Evolutionary conservation across 23 tunicate genomes (phyloP).

Genomic region (Diplosoma virens): DNA sequence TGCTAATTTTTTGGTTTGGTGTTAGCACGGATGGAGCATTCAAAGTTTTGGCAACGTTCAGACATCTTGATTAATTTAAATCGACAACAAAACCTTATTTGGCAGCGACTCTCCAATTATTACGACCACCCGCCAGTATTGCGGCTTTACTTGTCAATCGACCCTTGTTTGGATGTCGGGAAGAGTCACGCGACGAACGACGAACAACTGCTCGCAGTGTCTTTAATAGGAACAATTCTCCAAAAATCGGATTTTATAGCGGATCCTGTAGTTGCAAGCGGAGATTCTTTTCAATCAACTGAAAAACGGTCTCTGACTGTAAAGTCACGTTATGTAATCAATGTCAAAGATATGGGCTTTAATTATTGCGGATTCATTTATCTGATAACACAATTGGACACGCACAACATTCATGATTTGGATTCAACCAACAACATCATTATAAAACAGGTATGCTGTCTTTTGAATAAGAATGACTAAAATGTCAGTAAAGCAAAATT

Average conservation of each 20-base stretch:
- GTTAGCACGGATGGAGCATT: too few relatives aligned
- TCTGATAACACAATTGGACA: conserved; percentile 30
- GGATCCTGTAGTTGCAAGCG: background rate
- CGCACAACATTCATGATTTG: conserved; percentile 9
- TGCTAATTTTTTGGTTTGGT: too few relatives aligned
- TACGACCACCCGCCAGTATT: background rate
- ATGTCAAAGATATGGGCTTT: background rate
- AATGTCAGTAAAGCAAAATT: too few relatives aligned
- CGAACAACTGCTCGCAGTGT: conserved; percentile 2
- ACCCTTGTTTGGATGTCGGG: background rate
- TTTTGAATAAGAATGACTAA: too few relatives aligned
- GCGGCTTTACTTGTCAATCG: conserved; percentile 27
- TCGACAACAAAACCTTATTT: too few relatives aligned
- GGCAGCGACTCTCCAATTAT: background rate
- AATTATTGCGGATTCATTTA: conserved; percentile 28
- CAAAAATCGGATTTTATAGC: background rate
- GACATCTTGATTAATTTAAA: too few relatives aligned
- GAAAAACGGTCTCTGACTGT: background rate
- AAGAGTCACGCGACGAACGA: conserved; percentile 5
- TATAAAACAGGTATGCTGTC: background rate
- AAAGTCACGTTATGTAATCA: background rate
- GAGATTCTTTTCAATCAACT: background rate
- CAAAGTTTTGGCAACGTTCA: too few relatives aligned
- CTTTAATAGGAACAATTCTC: conserved; percentile 4
- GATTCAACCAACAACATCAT: conserved; percentile 17